A percentile compares a stretch with the other conserved stretches of the same genome.
phyloP scores from a whole-genome alignment of 92 coral and sea anemone genomes.

The Ricordea florida region DNA sequence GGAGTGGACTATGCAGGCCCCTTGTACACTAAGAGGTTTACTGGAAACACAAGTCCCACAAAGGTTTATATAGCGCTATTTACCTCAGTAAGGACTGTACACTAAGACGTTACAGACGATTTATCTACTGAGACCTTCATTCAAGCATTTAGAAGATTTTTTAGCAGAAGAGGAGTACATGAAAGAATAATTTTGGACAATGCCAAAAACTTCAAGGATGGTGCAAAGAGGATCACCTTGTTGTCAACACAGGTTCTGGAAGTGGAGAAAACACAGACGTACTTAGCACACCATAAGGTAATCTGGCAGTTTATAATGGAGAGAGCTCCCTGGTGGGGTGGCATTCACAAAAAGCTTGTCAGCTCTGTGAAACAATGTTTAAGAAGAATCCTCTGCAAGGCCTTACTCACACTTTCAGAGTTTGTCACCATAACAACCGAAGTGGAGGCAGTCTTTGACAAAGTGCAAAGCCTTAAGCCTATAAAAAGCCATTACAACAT shows the following conservation, averaged over 20 bases:
- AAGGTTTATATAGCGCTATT: slow-evolving; percentile 41
- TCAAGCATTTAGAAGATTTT: slow-evolving; percentile 23
- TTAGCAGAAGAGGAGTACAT: slow-evolving; percentile 36
- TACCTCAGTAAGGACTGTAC: slow-evolving; percentile 40
- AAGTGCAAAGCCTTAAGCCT: no score
- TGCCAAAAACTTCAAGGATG: slow-evolving; percentile 34
- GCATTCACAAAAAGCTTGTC: not conserved
- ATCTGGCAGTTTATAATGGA: slow-evolving; percentile 20
- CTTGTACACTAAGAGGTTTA: not conserved
- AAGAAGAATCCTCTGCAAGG: slow-evolving; percentile 8
- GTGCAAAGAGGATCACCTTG: slow-evolving; percentile 25
- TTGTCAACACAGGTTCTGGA: slow-evolving; percentile 17
- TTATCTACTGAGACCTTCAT: slow-evolving; percentile 31
- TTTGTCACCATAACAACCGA: slow-evolving; percentile 10
- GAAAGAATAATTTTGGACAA: slow-evolving; percentile 42
- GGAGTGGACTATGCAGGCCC: slow-evolving; percentile 54
- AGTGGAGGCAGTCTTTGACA: slow-evolving; percentile 23
- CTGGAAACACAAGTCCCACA: not conserved
- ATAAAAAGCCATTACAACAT: no score
- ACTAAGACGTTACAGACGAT: slow-evolving; percentile 35
- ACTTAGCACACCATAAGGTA: not conserved
- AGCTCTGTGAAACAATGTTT: not conserved
- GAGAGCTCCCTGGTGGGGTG: slow-evolving; percentile 31
- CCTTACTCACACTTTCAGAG: not conserved
- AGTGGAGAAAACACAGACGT: slow-evolving; percentile 19